phyloP scores from a whole-genome alignment of 1,140 invertebrate genomes.

The Apis mellifera region DNA sequence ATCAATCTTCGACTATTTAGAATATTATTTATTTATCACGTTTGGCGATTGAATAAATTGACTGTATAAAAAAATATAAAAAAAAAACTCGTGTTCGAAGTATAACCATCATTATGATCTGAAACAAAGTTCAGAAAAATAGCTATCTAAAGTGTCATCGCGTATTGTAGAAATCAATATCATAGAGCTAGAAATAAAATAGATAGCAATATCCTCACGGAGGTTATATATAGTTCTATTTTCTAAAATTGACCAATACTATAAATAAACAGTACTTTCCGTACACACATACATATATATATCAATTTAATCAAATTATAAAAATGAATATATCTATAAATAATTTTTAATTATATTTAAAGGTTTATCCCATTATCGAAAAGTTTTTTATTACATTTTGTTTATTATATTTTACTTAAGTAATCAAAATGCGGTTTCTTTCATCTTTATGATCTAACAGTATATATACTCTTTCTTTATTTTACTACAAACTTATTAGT shows the following conservation, averaged over 20 bases:
- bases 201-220: constrained; percentile 37
- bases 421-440: too few species aligned
- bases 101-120: neutral
- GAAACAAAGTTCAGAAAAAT: constrained; percentile 10
- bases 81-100: neutral
- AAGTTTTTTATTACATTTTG: neutral
- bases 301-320: constrained; percentile 21
- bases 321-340: constrained; percentile 27
- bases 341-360: neutral
- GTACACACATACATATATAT: neutral
- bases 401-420: too few species aligned
- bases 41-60: neutral
- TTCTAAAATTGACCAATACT: constrained; percentile 34
- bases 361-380: neutral
- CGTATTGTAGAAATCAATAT: constrained; percentile 22
- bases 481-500: neutral
- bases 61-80: neutral
- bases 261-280: constrained; percentile 6
- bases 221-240: constrained; percentile 36
- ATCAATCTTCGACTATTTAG: too few species aligned
- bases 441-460: neutral
- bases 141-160: constrained; percentile 1
- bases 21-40: too few species aligned
- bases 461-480: neutral
- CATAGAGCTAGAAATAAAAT: constrained; percentile 24